Base-by-base conservation (phyloP, 2,797 vertebrate genomes). In the Mallotus villosus region DNA sequence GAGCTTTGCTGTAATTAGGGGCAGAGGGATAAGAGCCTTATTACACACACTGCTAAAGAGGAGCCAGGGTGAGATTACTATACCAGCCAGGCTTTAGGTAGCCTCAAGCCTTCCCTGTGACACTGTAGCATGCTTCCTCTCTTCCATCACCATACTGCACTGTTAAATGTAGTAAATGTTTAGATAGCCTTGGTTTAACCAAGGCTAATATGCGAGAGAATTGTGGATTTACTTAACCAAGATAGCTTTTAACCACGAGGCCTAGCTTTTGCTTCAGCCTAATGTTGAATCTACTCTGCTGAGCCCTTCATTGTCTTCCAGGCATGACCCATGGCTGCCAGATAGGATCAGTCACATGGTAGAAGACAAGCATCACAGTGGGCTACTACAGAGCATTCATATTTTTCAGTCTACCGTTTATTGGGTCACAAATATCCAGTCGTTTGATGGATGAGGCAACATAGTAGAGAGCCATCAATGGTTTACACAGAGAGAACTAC, bases 1-100 rank as follows among this genome's bases (percentile, higher is more conserved):
- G 60, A 74, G 84, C 74, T 85, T 84, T 74, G 58, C 75, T 29
- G 74, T 77, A 80, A 81, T 80, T 71, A 75, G 75, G 82, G 82
- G 46, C 78, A 80, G 76, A 76, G 62, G 57, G 76, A 79, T 81
- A 80, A 81, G 80, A 71, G 55, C 72, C 68, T 78, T 74, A 78
- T 72, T 57, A 58, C 41, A 25, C 41, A 70, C 37, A 24, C 37
- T 62, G 37, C 29, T 41, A 32, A 29, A 29, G 11, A 14, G 41
- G 41, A 25, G 71, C 29, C 4, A 5, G 19, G 19, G 19, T 17
- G 19, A n/a, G 51, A n/a, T 68, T 68, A 34, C 67, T 32, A 34
- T 68, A 68, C 34, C 51, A 46, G 55, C 55, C 55, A 58, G 5
- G 1, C 19, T n/a, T 19, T 7, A 58, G 55, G 17, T 58, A 7